phyloP scores from a whole-genome alignment of 2,797 vertebrate genomes.

The Argyrosomus regius region DNA sequence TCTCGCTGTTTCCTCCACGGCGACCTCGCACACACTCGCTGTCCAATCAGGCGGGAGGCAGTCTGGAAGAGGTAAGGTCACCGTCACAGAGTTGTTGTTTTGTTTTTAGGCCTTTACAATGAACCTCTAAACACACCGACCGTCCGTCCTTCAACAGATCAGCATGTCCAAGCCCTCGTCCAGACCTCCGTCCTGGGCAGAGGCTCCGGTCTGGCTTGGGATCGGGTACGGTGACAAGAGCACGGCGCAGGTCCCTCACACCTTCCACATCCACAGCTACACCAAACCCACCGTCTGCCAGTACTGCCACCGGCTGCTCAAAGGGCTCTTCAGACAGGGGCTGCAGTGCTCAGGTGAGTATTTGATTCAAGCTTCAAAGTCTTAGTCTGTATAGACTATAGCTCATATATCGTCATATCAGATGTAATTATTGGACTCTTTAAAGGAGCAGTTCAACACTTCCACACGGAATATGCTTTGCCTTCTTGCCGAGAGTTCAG shows the following conservation, averaged over 20 bases:
- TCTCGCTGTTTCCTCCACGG: slow-evolving; percentile 82
- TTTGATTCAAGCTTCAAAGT: background rate
- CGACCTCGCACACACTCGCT: slow-evolving; percentile 71
- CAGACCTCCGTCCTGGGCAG: slow-evolving; percentile 79
- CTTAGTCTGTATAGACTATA: too few species aligned
- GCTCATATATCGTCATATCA: too few species aligned
- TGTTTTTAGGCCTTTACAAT: too few species aligned
- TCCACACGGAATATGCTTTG: too few species aligned
- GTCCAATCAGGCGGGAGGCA: slow-evolving; percentile 81
- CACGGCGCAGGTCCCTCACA: slow-evolving; percentile 82
- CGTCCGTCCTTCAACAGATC: slow-evolving; percentile 69
- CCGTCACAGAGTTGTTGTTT: background rate
- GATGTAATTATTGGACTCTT: too few species aligned
- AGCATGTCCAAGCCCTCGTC: slow-evolving; percentile 79
- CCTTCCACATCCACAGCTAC: slow-evolving; percentile 88
- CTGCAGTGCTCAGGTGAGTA: slow-evolving; percentile 85
- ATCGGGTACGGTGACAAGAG: slow-evolving; percentile 51
- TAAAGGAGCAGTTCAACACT: too few species aligned
- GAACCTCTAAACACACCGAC: background rate
- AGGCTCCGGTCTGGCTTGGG: slow-evolving; percentile 78
- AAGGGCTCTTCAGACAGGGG: slow-evolving; percentile 87
- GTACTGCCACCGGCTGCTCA: slow-evolving; percentile 83
- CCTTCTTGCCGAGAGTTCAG: too few species aligned
- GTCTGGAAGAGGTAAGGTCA: slow-evolving; percentile 81
- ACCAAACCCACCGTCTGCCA: slow-evolving; percentile 86